Percentiles rank a stretch among this genome's conserved stretches.
phyloP scores from a whole-genome alignment of 2,797 vertebrate species.

The Threskiornis aethiopicus region DNA sequence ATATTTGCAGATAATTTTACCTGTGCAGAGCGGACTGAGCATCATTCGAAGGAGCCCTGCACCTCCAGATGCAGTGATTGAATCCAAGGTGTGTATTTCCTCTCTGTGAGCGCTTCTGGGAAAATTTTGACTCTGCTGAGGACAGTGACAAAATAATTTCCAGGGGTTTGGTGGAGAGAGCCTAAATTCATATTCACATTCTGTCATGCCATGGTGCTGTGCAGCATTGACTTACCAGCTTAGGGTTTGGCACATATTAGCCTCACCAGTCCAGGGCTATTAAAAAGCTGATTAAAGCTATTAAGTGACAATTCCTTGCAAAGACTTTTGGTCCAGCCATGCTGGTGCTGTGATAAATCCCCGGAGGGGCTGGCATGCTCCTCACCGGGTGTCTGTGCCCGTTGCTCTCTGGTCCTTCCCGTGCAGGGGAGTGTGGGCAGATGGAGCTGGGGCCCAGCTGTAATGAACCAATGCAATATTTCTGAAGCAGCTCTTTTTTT shows the following conservation, averaged over 20 bases:
- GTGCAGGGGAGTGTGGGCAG: not conserved
- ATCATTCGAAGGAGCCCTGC: conserved; percentile 68
- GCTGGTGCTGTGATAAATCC: not conserved
- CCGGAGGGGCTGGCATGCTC: fast-evolving
- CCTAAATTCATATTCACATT: fast-evolving
- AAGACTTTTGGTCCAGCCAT: not conserved
- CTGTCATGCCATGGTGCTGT: fast-evolving
- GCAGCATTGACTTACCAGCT: not conserved
- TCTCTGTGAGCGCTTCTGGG: not conserved
- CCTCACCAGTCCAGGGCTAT: not conserved
- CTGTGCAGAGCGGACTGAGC: conserved; percentile 80
- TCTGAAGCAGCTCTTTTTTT: not conserved
- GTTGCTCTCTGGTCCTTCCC: not conserved
- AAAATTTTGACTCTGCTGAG: not conserved
- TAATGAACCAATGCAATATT: not conserved
- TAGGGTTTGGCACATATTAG: not conserved
- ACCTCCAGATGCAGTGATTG: not conserved
- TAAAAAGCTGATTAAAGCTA: not conserved
- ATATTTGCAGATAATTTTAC: conserved; percentile 76
- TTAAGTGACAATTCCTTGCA: not conserved
- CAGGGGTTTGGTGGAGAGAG: not conserved
- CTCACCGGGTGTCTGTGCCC: fast-evolving
- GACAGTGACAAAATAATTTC: not conserved
- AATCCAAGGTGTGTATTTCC: conserved; percentile 55
- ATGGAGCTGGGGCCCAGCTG: not conserved